Percentiles rank a stretch among this genome's conserved stretches.
Evolutionary conservation across 37 sponge, comb jelly and placozoan species (phyloP).

Genomic region (Chondrilla cf. caribensis): DNA sequence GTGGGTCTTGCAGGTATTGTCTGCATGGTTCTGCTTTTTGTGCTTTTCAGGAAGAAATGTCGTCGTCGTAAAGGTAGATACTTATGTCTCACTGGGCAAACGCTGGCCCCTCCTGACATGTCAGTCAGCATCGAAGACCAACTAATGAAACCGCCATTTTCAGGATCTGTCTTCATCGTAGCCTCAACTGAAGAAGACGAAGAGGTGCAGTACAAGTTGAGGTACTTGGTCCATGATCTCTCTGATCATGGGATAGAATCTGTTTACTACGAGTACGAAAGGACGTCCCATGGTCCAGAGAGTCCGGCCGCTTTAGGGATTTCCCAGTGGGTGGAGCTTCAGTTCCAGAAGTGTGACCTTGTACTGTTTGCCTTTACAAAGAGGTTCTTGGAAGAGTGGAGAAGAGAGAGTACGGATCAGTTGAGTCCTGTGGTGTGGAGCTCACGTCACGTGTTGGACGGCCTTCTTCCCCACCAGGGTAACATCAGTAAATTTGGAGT

Average conservation of each 20-base stretch:
- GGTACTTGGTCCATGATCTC: neutral
- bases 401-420: neutral
- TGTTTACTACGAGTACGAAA: constrained; percentile 2
- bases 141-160: too few relatives aligned
- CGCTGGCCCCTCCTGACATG: too few relatives aligned
- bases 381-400: constrained; percentile 25
- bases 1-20: too few relatives aligned
- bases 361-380: constrained; percentile 14
- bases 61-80: too few relatives aligned
- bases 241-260: neutral
- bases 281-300: neutral
- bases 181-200: constrained; percentile 13
- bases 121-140: neutral
- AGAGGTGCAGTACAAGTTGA: neutral
- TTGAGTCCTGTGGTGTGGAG: neutral
- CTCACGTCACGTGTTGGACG: neutral
- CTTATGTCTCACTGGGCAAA: too few relatives aligned
- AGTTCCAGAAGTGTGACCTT: constrained; percentile 10
- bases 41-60: too few relatives aligned
- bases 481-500: constrained; percentile 7
- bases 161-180: neutral
- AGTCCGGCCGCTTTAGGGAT: neutral
- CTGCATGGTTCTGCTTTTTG: too few relatives aligned
- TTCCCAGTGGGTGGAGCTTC: neutral
- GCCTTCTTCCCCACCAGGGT: neutral